phyloP scores from a whole-genome alignment of 1,140 invertebrate species.

The Drosophila teissieri region DNA sequence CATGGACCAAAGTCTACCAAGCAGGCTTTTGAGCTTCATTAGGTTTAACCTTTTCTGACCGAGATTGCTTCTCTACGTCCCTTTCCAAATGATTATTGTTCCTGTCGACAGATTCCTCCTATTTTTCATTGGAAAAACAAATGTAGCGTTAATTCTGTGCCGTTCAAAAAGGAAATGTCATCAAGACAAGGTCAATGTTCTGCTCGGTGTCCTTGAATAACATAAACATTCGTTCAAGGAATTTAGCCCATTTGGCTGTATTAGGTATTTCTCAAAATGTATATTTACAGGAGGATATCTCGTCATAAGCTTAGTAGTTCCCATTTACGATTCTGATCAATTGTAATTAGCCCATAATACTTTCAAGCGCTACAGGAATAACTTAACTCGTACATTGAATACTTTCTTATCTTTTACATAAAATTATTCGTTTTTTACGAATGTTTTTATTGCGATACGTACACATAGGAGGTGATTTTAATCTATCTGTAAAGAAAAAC shows the following conservation, averaged over 20 bases:
- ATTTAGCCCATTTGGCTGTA: conserved; percentile 42
- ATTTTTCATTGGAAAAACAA: conserved; percentile 38
- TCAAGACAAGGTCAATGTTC: conserved; percentile 47
- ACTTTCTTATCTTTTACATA: too few relatives aligned
- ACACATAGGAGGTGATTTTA: background rate
- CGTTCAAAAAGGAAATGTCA: conserved; percentile 59
- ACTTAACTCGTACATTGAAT: too few relatives aligned
- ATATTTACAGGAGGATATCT: conserved; percentile 23
- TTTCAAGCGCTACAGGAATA: background rate
- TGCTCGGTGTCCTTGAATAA: conserved; percentile 39
- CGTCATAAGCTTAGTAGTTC: conserved; percentile 1
- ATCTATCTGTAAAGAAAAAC: too few relatives aligned
- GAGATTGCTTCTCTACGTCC: conserved; percentile 21
- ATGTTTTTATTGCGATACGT: too few relatives aligned
- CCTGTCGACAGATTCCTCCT: conserved; percentile 10
- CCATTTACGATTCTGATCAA: background rate
- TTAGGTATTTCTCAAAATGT: conserved; percentile 31
- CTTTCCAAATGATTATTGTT: conserved; percentile 35
- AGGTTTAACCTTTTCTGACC: conserved; percentile 56
- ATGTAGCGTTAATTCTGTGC: conserved; percentile 49
- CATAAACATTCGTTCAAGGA: conserved; percentile 34
- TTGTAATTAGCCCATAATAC: background rate
- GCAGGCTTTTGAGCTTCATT: conserved; percentile 61
- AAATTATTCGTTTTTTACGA: too few relatives aligned
- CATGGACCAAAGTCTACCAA: conserved; percentile 42